These are phyloP conservation scores for Ellobius talpinus DNA, from an alignment of 2,113 vertebrate genomes.

Conservation along the genomic window DNA sequence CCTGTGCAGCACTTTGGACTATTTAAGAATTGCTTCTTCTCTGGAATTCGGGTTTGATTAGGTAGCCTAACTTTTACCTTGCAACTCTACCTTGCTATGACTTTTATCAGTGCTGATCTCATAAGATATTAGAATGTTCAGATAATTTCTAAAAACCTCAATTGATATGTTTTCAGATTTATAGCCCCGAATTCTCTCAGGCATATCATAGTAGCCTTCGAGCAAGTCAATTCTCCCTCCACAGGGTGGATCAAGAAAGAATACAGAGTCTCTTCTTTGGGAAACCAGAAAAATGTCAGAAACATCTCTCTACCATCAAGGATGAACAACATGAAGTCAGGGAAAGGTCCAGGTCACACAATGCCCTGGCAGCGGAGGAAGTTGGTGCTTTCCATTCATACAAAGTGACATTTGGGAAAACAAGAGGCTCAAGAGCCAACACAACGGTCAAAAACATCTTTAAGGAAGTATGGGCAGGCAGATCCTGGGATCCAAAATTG, in stretches of 20 bases:
- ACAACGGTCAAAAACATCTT: neutral
- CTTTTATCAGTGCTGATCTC: neutral
- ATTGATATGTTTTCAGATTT: neutral
- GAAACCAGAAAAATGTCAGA: slow-evolving; percentile 23
- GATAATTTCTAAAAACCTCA: neutral
- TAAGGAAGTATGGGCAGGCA: neutral
- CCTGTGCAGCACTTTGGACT: neutral
- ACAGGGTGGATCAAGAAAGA: neutral
- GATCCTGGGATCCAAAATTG: fast-evolving
- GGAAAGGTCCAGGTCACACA: neutral
- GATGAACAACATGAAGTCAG: neutral
- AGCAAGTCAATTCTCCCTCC: neutral
- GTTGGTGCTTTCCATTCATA: neutral
- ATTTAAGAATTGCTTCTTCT: neutral
- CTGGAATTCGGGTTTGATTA: neutral
- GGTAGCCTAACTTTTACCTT: neutral
- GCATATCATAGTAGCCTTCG: neutral
- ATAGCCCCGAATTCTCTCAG: neutral
- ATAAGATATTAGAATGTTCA: neutral
- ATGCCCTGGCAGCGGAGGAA: neutral
- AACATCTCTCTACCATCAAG: neutral
- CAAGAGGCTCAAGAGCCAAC: neutral
- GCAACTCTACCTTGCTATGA: neutral
- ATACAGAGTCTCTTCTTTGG: neutral
- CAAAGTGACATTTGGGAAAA: neutral